phyloP scores from a whole-genome alignment of 92 coral and sea anemone species.

The Isaurus tuberculatus region DNA sequence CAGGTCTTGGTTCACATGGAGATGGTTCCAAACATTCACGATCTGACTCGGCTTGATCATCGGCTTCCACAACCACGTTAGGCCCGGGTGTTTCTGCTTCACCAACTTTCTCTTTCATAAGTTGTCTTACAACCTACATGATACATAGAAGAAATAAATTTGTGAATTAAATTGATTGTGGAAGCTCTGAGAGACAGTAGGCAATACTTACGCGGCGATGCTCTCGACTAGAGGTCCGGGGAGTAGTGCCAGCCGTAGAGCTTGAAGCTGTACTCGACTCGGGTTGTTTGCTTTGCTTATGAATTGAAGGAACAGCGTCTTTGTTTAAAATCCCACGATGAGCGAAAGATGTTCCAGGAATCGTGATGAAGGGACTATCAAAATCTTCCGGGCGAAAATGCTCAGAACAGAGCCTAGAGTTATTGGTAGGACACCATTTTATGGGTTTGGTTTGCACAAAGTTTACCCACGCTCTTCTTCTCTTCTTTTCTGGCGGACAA shows the following conservation, averaged over 20 bases:
- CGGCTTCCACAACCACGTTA: too few relatives aligned
- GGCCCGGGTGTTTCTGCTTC: too few relatives aligned
- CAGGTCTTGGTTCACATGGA: too few relatives aligned
- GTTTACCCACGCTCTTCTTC: slow-evolving; percentile 33
- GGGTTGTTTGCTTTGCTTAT: background rate
- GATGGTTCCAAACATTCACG: too few relatives aligned
- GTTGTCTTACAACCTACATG: too few relatives aligned
- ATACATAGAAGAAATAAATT: too few relatives aligned
- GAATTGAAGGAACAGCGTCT: slow-evolving; percentile 50
- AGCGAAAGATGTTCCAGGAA: slow-evolving; percentile 50
- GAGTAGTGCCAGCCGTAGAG: background rate
- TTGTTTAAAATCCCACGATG: slow-evolving; percentile 24
- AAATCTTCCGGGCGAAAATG: slow-evolving; percentile 49
- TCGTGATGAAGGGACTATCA: slow-evolving; percentile 40
- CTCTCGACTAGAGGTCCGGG: background rate
- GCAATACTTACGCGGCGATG: background rate
- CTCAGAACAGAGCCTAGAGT: slow-evolving; percentile 53
- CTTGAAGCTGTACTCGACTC: too few relatives aligned
- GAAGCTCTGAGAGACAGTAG: too few relatives aligned
- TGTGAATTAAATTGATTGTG: too few relatives aligned
- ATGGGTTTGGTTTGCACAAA: slow-evolving; percentile 52
- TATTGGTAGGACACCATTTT: slow-evolving; percentile 45
- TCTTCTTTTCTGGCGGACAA: too few relatives aligned
- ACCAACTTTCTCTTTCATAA: too few relatives aligned
- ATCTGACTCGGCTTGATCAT: too few relatives aligned